Evolutionary conservation across 2,113 vertebrate species (phyloP), one percentile per base, ranked within the genome.

Genomic region (Eonycteris spelaea): DNA sequence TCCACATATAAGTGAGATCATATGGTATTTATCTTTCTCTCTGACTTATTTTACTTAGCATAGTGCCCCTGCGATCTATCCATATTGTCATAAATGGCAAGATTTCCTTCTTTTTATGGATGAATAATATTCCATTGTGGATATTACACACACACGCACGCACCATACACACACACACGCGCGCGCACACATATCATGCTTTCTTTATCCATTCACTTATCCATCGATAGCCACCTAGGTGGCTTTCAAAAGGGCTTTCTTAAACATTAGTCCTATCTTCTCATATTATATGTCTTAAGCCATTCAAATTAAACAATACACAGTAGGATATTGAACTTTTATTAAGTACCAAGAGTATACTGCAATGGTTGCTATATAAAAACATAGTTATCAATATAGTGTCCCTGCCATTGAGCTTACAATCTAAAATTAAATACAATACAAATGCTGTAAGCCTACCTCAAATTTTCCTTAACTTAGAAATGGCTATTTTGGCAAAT

Each of bases 261-360:
- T 86, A 80, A 80, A 51, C 28, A 5, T 63, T 45, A 79, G 28
- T 77, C 63, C 35, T 80, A 18, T 91, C 24, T 59, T 57, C 38
- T 87, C 38, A 86, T 21, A 53, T 79, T 80, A 73, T 53, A 38
- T 22, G 61, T 84, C 22, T 95, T 78, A 88, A 92, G 33, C 26
- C 21, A 30, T 65, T 80, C 53, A 90, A 97, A 86, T 67, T 45
- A 95, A 97, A 94, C 45, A 84, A 85, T 19, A 33, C 10, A 67
- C 48, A 96, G 82, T 38, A 94, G 21, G 26, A 63, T 80, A 92
- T 35, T 86, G 40, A 94, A 89, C 48, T 93, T 98, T 98, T 97
- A 97, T 97, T 97, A 97, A 92, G 94, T 95, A 97, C 94, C 96
- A 96, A 95, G 86, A 86, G 40, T 94, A 97, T 84, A 93, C 53